Evolutionary conservation across 2,113 vertebrate species (phyloP).

Genomic region (Speoplatyrhinus poulsoni): DNA sequence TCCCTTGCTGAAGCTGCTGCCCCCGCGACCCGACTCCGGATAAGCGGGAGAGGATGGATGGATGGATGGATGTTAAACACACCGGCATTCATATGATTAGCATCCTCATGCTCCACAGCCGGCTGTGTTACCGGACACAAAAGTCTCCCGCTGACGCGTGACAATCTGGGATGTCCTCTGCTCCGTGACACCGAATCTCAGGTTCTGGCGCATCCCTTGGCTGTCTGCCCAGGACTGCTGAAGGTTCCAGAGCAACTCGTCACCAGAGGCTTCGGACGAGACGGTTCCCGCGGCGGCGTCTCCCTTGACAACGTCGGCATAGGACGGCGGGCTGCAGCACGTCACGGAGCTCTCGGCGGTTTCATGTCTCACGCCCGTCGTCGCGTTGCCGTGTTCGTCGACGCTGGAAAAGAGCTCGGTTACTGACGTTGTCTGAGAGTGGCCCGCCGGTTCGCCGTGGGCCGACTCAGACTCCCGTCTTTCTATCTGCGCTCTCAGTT

Average conservation of each 20-base stretch:
- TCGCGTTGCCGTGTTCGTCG: constrained; percentile 75
- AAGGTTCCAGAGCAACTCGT: constrained; percentile 82
- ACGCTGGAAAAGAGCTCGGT: constrained; percentile 73
- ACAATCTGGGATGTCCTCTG: constrained; percentile 76
- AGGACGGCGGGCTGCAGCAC: constrained; percentile 84
- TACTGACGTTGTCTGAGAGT: constrained; percentile 65
- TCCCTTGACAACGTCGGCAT: constrained; percentile 88
- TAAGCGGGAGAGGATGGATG: too few species aligned
- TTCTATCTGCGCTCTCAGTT: constrained; percentile 74
- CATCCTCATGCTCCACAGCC: constrained; percentile 69
- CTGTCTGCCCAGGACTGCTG: constrained; percentile 88
- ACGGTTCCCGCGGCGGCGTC: constrained; percentile 71
- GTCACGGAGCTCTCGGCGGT: constrained; percentile 63
- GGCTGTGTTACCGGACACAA: constrained; percentile 83
- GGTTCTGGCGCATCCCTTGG: constrained; percentile 80
- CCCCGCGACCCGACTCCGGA: too few species aligned
- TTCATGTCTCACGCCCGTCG: constrained; percentile 52
- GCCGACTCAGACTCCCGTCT: constrained; percentile 54
- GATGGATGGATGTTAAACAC: constrained; percentile 64
- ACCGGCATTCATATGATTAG: constrained; percentile 56
- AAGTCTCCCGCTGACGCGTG: constrained; percentile 80
- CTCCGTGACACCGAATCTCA: constrained; percentile 80
- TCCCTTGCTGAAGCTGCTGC: too few species aligned
- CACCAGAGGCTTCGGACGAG: constrained; percentile 74
- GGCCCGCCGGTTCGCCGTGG: constrained; percentile 36